Conservation (phyloP, 1,140 invertebrate genomes). For the Chymomyza costata region DNA sequence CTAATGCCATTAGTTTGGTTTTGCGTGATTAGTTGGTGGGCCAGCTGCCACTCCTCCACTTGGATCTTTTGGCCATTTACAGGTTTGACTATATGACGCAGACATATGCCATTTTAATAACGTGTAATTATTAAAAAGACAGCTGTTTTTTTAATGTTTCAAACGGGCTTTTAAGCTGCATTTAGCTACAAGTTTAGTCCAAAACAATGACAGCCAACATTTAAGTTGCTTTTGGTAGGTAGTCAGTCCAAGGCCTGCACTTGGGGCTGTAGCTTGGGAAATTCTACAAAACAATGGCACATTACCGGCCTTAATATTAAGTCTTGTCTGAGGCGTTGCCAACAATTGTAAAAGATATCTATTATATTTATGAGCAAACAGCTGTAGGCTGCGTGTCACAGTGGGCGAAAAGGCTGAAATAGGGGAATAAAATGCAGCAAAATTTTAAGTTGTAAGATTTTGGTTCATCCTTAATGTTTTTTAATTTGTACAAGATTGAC, state of each 20-base stretch:
- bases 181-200: slow-evolving; percentile 53
- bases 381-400: slow-evolving; percentile 37
- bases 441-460: too few species aligned
- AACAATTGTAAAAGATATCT: slow-evolving; percentile 7
- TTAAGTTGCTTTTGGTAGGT: slow-evolving; percentile 38
- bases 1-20: too few species aligned
- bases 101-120: slow-evolving; percentile 52
- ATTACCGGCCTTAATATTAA: slow-evolving; percentile 41
- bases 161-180: slow-evolving; percentile 52
- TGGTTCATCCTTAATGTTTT: too few species aligned
- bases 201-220: slow-evolving; percentile 45
- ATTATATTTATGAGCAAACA: slow-evolving; percentile 25
- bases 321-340: slow-evolving; percentile 18
- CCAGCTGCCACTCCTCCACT: slow-evolving; percentile 14
- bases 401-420: too few species aligned
- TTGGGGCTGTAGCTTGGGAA: slow-evolving; percentile 29
- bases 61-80: too few species aligned
- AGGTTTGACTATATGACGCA: slow-evolving; percentile 20
- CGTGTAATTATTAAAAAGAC: slow-evolving; percentile 53
- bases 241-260: slow-evolving; percentile 32
- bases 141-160: slow-evolving; percentile 34
- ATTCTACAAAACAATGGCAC: slow-evolving; percentile 56
- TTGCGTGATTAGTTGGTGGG: too few species aligned
- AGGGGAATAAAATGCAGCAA: too few species aligned
- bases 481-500: too few species aligned